These are phyloP conservation scores for Petrolisthes manimaculis DNA, from an alignment of 2,888 invertebrate genomes.

Conservation along the genomic window DNA sequence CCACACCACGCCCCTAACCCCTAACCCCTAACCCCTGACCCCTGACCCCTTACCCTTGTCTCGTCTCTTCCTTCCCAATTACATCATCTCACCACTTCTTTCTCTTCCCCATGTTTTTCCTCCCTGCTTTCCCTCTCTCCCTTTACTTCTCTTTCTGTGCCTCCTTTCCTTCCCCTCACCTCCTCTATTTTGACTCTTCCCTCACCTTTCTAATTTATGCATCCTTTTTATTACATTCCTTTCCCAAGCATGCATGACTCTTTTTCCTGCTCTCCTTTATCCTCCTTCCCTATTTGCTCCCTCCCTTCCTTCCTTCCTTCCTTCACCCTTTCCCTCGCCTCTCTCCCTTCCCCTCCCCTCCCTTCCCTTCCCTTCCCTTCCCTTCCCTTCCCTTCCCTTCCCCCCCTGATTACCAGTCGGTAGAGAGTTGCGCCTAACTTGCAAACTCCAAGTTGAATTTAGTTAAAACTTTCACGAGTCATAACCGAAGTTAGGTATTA, in stretches of 20 bases:
- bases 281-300: not conserved
- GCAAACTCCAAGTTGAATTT: constrained; percentile 26
- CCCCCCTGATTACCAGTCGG: not conserved
- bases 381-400: not conserved
- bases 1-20: not conserved
- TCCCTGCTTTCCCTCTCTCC: not conserved
- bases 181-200: not conserved
- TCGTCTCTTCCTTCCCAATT: not conserved
- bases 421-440: not conserved
- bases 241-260: constrained; percentile 11
- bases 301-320: not conserved
- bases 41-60: not conserved
- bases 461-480: constrained; percentile 34
- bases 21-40: not conserved
- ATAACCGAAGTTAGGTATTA: constrained; percentile 33
- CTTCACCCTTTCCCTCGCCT: not conserved
- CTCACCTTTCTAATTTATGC: not conserved
- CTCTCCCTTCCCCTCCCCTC: not conserved
- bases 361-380: not conserved
- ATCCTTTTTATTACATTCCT: not conserved
- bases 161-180: not conserved
- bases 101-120: not conserved
- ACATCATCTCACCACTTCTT: not conserved
- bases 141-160: not conserved
- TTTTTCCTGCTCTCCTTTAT: not conserved